Evolutionary conservation across 23 tunicate genomes (phyloP), one percentile per base, ranked within the genome.

Genomic region (Halocynthia roretzi): DNA sequence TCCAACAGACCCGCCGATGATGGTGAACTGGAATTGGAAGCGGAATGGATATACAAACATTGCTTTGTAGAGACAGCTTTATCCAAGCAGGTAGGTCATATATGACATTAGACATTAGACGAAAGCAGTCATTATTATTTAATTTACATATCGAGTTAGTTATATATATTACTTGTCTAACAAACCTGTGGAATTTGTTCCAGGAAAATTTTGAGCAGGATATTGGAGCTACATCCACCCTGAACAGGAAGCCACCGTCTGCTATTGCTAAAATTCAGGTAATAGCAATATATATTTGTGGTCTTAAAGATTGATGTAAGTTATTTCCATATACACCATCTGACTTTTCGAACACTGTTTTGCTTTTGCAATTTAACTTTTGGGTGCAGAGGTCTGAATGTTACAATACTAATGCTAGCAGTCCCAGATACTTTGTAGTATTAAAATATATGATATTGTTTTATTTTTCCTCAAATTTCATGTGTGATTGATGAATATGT

Each of bases 1-100:
- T 44, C 70, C 56, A 61, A 14, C 56, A 95, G 96, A 80, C 78
- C 84, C 50, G 93, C 84, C 6, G 99, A 85, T 49, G 89, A 96
- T 9, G 62, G 80, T 9, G 93, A 86, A 78, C 56, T 85, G 76
- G 80, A 68, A 21, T 19, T 56, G 31, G 99, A 96, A 76, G 88
- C 99, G 2, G 87, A 86, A 53, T 96, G 96, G 96, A 96, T 96
- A 70, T 96, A 92, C 76, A 86, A 92, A 68, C 80, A 92, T 62
- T 83, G 89, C 73, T 92, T 92, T 63, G 82, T 82, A n/a, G 92
- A 92, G 55, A 75, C 87, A 6, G 79, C 98, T 10, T 66, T 86
- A 12, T 86, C 98, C 44, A 86, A 86, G 61, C 98, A 92, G 87
- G 97, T 91, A n/a, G 15, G 15, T 72, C 20, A 11, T 72, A 12